Evolutionary conservation across 2,113 vertebrate species (phyloP), one percentile per base, ranked within the genome.

Genomic region (Urocolius indicus): DNA sequence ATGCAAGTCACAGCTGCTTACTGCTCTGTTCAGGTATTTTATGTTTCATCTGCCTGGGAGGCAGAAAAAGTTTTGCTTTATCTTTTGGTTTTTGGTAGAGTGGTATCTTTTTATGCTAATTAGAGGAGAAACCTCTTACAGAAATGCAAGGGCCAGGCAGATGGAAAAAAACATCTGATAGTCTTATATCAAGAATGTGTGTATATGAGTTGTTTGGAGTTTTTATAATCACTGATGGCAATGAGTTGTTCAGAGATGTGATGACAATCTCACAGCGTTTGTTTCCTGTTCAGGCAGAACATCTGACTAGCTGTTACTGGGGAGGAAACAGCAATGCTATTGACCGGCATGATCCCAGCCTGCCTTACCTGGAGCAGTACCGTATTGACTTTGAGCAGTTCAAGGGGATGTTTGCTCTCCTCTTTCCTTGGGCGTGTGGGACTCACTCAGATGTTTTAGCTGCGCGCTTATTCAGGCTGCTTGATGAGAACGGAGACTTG

Each of bases 251-350:
- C 21, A 4, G 24, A 59, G 62, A 84, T 16, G 26, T 58, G 49
- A 32, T 63, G 52, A 19, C 32, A 74, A 5, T 66, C 52, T 84
- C 45, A 6, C 9, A 45, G 36, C 30, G 9, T 75, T 89, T 80
- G 4, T 32, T 27, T 86, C 92, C 51, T 85, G 14, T 88, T 87
- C 94, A 99, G 99, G 98, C 99, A 0, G 99, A 99, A 48, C 99
- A 99, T 94, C 98, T 99, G 91, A 99, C 99, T 51, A 99, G 99
- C 98, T 99, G 99, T 97, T 99, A 99, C 98, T 99, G 99, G 99
- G 99, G 99, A 3, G 98, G 99, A 32, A 99, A 98, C 97, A 99
- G 99, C 97, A 99, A 98, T 8, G 99, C 99, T 4, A 98, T 98
- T 16, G 99, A 99, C 96, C 98, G 99, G 8, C 99, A 99, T 1